Conservation (phyloP, 1,140 invertebrate genomes). For the Temnothorax nylanderi region DNA sequence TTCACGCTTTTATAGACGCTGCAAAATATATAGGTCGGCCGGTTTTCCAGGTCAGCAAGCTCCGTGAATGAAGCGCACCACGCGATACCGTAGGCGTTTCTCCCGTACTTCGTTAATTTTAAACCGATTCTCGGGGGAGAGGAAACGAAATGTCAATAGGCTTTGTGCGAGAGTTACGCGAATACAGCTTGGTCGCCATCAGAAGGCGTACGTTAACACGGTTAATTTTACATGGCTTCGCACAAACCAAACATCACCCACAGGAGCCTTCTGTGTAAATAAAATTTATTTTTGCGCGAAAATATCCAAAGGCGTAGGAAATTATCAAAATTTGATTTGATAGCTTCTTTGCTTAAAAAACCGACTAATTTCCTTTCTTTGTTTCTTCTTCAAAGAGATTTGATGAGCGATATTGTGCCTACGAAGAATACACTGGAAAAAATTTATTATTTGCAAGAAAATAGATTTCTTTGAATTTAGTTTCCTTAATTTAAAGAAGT, state of each 20-base stretch:
- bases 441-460: too few relatives aligned
- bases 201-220: neutral
- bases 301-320: neutral
- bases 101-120: constrained; percentile 71
- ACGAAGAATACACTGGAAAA: too few relatives aligned
- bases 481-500: too few relatives aligned
- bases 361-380: neutral
- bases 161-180: constrained; percentile 49
- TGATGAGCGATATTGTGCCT: neutral
- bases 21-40: constrained; percentile 66
- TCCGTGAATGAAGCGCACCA: constrained; percentile 67
- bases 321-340: neutral
- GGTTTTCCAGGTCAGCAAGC: constrained; percentile 70
- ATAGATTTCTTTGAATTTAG: too few relatives aligned
- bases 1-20: constrained; percentile 54
- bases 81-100: constrained; percentile 43
- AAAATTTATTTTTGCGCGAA: neutral
- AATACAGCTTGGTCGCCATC: neutral
- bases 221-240: constrained; percentile 56
- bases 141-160: constrained; percentile 56
- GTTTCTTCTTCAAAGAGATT: neutral
- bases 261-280: neutral
- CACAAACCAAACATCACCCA: neutral
- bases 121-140: constrained; percentile 63
- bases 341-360: neutral